Percentiles rank a stretch among this genome's conserved stretches.
Evolutionary conservation across 2,113 vertebrate genomes (phyloP).

Genomic region (Osmerus mordax): DNA sequence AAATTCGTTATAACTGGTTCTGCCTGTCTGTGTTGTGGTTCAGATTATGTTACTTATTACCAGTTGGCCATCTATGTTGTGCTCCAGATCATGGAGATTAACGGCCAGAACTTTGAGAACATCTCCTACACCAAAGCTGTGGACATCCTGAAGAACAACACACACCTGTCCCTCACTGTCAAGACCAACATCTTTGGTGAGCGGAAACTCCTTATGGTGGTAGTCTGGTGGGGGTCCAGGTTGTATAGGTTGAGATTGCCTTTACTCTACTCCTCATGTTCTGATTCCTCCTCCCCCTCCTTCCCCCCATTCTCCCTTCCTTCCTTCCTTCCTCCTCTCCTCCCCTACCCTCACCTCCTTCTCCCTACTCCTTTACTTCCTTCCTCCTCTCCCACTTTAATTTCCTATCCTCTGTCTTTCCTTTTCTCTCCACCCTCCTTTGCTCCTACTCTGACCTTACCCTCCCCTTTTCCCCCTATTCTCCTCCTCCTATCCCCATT

Average conservation of each 20-base stretch:
- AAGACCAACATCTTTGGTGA: slow-evolving; percentile 99
- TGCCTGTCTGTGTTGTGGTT: too few relatives aligned
- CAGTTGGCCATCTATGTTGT: background rate
- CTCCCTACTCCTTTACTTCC: background rate
- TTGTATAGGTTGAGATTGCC: too few relatives aligned
- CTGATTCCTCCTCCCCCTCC: background rate
- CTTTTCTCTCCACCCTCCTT: background rate
- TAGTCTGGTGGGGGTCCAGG: background rate
- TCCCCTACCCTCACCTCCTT: background rate
- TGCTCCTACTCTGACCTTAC: background rate
- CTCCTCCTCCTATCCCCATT: background rate
- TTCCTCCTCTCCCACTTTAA: background rate
- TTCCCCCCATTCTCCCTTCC: too few relatives aligned
- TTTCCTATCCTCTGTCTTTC: too few relatives aligned
- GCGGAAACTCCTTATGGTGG: slow-evolving; percentile 38
- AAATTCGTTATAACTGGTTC: too few relatives aligned
- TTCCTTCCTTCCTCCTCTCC: background rate
- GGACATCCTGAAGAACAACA: slow-evolving; percentile 92
- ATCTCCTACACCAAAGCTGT: slow-evolving; percentile 88
- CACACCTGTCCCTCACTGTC: slow-evolving; percentile 92
- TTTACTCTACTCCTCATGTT: background rate
- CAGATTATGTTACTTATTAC: too few relatives aligned
- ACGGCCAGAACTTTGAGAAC: slow-evolving; percentile 97
- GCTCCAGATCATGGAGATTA: slow-evolving; percentile 94
- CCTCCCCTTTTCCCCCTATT: background rate